phyloP scores from a whole-genome alignment of 2,888 invertebrate species.

The Chrysotoxum bicinctum region DNA sequence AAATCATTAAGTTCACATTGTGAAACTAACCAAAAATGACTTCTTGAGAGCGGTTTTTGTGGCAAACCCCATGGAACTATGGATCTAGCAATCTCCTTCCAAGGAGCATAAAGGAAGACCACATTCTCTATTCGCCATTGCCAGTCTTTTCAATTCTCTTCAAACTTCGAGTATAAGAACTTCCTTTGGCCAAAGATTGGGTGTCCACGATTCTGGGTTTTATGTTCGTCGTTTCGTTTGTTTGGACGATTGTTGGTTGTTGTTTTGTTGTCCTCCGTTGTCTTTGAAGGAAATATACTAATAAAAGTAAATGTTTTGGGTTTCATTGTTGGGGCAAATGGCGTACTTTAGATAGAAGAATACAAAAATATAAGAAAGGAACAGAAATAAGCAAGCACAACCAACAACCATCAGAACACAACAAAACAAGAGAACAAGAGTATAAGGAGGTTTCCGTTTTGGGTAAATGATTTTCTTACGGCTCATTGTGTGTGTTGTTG shows the following conservation, averaged over 20 bases:
- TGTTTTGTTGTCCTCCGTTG: slow-evolving; percentile 46
- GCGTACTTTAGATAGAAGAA: slow-evolving; percentile 18
- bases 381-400: neutral
- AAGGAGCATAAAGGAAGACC: slow-evolving; percentile 36
- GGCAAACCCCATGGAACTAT: neutral
- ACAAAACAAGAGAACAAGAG: neutral
- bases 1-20: slow-evolving; percentile 39
- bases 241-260: slow-evolving; percentile 57
- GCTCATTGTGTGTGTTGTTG: slow-evolving; percentile 38
- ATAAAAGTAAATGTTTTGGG: slow-evolving; percentile 64
- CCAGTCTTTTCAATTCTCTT: slow-evolving; percentile 45
- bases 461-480: slow-evolving; percentile 45
- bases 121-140: slow-evolving; percentile 24
- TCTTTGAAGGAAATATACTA: slow-evolving; percentile 67
- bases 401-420: neutral
- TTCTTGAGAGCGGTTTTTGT: slow-evolving; percentile 27
- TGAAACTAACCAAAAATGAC: slow-evolving; percentile 41
- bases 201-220: slow-evolving; percentile 52
- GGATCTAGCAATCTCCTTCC: neutral
- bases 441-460: slow-evolving; percentile 45
- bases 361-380: slow-evolving; percentile 6
- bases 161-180: slow-evolving; percentile 12
- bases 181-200: slow-evolving; percentile 52
- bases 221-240: slow-evolving; percentile 53
- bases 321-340: slow-evolving; percentile 51